These are phyloP conservation scores for Xenopus laevis DNA, from an alignment of 2,113 vertebrate genomes.

Conservation along the genomic window DNA sequence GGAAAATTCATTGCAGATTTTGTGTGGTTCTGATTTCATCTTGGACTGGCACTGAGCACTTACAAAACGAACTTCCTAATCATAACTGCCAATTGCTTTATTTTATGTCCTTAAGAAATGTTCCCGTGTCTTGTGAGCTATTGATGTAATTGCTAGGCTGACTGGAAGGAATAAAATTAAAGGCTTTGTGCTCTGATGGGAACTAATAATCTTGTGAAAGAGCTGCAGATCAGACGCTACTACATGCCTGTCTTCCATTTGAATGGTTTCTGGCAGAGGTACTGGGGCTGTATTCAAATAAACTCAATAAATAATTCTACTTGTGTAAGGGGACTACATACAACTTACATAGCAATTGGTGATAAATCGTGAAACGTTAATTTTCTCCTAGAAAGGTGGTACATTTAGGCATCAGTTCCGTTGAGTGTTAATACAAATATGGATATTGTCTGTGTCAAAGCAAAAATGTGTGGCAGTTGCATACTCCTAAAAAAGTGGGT, in stretches of 20 bases:
- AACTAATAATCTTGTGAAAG: slow-evolving; percentile 31
- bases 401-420: too few species aligned
- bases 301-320: neutral
- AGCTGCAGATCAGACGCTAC: slow-evolving; percentile 30
- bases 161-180: slow-evolving; percentile 32
- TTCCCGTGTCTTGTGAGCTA: slow-evolving; percentile 11
- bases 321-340: too few species aligned
- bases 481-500: too few species aligned
- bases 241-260: slow-evolving; percentile 27
- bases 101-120: slow-evolving; percentile 19
- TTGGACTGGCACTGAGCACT: slow-evolving; percentile 37
- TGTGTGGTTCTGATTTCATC: neutral
- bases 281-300: neutral
- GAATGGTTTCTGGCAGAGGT: neutral
- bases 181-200: slow-evolving; percentile 40
- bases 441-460: too few species aligned
- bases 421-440: too few species aligned
- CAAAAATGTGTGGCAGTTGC: too few species aligned
- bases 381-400: too few species aligned
- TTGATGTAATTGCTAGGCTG: slow-evolving; percentile 27
- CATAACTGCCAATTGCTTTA: slow-evolving; percentile 38
- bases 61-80: slow-evolving; percentile 31
- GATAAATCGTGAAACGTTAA: too few species aligned
- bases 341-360: too few species aligned
- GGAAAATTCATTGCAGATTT: too few species aligned